Evolutionary conservation across 2,888 invertebrate genomes (phyloP).

Genomic region (Thymelicus acteon): DNA sequence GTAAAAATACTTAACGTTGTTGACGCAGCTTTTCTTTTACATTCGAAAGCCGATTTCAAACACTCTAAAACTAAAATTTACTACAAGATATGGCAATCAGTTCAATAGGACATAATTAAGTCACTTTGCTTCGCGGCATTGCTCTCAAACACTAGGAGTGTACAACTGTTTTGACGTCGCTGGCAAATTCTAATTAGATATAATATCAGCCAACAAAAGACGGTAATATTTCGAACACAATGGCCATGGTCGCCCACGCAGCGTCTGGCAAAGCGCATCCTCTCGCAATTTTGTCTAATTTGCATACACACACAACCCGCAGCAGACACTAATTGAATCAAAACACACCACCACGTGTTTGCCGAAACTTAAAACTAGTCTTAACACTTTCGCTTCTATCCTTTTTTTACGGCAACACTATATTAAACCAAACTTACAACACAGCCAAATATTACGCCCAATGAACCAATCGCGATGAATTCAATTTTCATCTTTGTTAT

Average conservation of each 20-base stretch:
- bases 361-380: slow-evolving; percentile 66
- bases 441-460: slow-evolving; percentile 35
- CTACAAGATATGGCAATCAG: too few species aligned
- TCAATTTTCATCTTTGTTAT: slow-evolving; percentile 47
- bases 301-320: slow-evolving; percentile 64
- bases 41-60: too few species aligned
- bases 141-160: too few species aligned
- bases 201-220: slow-evolving; percentile 54
- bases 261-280: slow-evolving; percentile 65
- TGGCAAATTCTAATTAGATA: slow-evolving; percentile 38
- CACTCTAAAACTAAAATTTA: too few species aligned
- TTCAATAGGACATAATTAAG: too few species aligned
- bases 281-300: slow-evolving; percentile 72
- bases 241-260: slow-evolving; percentile 73
- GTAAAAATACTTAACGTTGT: too few species aligned
- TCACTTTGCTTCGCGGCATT: too few species aligned
- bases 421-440: slow-evolving; percentile 54
- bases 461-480: background rate
- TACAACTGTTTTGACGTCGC: background rate
- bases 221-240: slow-evolving; percentile 73
- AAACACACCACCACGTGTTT: slow-evolving; percentile 55
- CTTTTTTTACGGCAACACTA: slow-evolving; percentile 69
- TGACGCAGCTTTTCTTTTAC: too few species aligned
- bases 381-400: slow-evolving; percentile 80
- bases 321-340: slow-evolving; percentile 52